phyloP scores from a whole-genome alignment of 2,113 vertebrate species.

The Tauraco erythrolophus region DNA sequence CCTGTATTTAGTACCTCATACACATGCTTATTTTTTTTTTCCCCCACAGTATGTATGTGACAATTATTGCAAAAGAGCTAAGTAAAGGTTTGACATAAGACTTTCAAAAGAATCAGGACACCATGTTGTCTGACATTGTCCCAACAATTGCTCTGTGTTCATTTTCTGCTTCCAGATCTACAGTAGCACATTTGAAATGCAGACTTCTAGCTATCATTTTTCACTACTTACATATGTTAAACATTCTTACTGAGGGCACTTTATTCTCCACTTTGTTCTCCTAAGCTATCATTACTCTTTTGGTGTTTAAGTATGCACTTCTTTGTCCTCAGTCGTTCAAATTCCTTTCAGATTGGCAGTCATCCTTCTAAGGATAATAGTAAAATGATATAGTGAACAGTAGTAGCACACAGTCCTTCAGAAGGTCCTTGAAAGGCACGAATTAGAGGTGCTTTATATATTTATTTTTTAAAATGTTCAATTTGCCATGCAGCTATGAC shows the following conservation, averaged over 20 bases:
- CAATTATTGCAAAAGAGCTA: conserved; percentile 20
- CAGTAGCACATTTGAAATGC: background rate
- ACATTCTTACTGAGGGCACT: background rate
- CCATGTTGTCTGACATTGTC: background rate
- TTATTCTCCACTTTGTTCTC: conserved; percentile 37
- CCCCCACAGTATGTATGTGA: background rate
- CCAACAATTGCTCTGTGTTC: background rate
- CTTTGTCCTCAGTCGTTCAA: conserved; percentile 27
- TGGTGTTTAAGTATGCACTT: background rate
- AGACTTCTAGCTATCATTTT: conserved; percentile 14
- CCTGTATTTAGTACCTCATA: background rate
- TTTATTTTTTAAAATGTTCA: background rate
- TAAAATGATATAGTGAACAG: conserved; percentile 7
- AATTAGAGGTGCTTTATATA: background rate
- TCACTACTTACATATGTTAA: conserved; percentile 31
- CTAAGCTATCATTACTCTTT: conserved; percentile 30
- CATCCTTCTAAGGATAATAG: conserved; percentile 4
- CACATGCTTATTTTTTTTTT: background rate
- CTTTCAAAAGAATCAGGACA: background rate
- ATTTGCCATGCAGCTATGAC: background rate
- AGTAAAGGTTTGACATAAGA: background rate
- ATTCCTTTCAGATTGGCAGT: conserved; percentile 27
- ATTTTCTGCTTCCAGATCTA: background rate
- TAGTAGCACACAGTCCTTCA: background rate
- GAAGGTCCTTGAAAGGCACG: conserved; percentile 4